phyloP scores from a whole-genome alignment of 1,140 invertebrate species.

The Neuroterus valhalla region DNA sequence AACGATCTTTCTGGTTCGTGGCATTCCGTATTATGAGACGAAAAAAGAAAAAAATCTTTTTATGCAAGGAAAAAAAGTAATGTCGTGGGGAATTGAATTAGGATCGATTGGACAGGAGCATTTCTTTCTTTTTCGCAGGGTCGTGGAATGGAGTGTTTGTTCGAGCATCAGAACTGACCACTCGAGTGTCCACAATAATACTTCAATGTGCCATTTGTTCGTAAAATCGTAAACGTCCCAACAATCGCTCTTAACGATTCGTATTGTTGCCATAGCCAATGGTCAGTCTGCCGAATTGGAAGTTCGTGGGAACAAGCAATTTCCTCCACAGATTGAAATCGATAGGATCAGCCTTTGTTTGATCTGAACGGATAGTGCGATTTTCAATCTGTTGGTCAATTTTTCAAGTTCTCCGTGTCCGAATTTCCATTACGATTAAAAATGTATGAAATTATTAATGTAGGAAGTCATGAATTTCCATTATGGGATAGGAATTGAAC shows the following conservation, averaged over 20 bases:
- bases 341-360: constrained; percentile 26
- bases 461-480: no score
- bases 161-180: constrained; percentile 36
- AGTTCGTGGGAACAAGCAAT: constrained; percentile 54
- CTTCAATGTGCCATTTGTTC: constrained; percentile 48
- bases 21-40: neutral
- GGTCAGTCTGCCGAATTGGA: constrained; percentile 53
- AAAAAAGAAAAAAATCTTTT: neutral
- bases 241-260: constrained; percentile 55
- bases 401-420: neutral
- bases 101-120: neutral
- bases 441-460: neutral
- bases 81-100: constrained; percentile 4
- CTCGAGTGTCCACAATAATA: constrained; percentile 33
- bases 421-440: constrained; percentile 1
- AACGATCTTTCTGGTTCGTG: neutral
- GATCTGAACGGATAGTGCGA: constrained; percentile 10
- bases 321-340: constrained; percentile 29
- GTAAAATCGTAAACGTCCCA: constrained; percentile 51
- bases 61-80: neutral
- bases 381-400: neutral
- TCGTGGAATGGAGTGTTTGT: constrained; percentile 27
- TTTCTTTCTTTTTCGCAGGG: neutral
- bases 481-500: no score
- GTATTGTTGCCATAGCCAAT: constrained; percentile 51